phyloP scores from a whole-genome alignment of 1,140 invertebrate species.

The Caenorhabditis tropicalis region DNA sequence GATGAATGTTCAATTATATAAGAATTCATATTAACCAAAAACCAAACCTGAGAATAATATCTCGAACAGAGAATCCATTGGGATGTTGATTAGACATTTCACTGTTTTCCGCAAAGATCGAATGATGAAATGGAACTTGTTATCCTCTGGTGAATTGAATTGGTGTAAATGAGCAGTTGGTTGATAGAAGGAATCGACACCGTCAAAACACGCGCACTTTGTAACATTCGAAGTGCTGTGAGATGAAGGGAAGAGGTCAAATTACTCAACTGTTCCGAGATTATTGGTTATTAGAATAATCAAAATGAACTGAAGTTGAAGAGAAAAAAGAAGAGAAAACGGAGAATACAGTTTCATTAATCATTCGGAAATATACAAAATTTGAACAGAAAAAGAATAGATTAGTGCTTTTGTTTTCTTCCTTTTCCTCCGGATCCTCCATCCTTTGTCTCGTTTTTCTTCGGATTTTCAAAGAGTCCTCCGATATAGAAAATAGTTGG shows the following conservation, averaged over 20 bases:
- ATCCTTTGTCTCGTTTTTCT: neutral
- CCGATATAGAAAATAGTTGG: neutral
- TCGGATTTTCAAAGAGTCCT: neutral
- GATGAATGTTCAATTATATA: too few species aligned
- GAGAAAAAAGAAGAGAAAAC: too few species aligned
- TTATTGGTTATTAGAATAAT: neutral
- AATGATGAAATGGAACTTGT: conserved; percentile 30
- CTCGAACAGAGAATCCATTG: conserved; percentile 13
- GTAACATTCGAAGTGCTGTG: neutral
- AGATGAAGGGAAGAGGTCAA: neutral
- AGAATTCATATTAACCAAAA: too few species aligned
- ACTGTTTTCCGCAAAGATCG: conserved; percentile 9
- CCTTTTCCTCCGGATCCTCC: neutral
- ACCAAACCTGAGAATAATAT: conserved; percentile 33
- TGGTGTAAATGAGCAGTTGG: conserved; percentile 40
- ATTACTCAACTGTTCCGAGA: conserved; percentile 26
- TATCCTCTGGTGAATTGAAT: neutral
- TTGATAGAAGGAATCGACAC: conserved; percentile 32
- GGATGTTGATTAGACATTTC: conserved; percentile 28
- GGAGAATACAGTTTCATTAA: too few species aligned
- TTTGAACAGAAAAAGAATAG: neutral
- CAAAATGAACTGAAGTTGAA: neutral
- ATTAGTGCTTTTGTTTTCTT: neutral
- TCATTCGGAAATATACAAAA: neutral
- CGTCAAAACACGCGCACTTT: conserved; percentile 41